These are phyloP conservation scores for Micromussa lordhowensis DNA, from an alignment of 92 coral and sea anemone genomes.

Conservation along the genomic window DNA sequence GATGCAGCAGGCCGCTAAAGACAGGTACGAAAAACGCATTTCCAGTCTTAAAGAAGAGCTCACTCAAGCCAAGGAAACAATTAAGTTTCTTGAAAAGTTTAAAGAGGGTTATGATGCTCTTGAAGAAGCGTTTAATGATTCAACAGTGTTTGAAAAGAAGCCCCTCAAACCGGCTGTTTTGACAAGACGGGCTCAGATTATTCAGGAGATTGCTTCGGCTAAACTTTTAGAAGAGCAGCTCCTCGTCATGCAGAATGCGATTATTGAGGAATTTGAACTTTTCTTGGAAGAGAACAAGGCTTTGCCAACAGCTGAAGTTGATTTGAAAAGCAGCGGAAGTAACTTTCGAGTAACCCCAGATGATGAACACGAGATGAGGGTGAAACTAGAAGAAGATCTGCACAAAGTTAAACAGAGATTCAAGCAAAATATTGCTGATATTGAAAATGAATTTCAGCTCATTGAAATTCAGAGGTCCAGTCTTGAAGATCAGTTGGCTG, in stretches of 20 bases:
- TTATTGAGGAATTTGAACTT: constrained; percentile 89
- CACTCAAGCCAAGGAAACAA: constrained; percentile 64
- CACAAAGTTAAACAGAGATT: constrained; percentile 76
- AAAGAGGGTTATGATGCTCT: constrained; percentile 92
- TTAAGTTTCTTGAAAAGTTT: constrained; percentile 70
- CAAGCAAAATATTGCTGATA: constrained; percentile 81
- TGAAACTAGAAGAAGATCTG: constrained; percentile 51
- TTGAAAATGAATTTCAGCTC: constrained; percentile 87
- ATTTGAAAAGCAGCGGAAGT: constrained; percentile 41
- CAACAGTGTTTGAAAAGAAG: constrained; percentile 65
- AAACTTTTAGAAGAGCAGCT: constrained; percentile 90
- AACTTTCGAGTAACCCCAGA: constrained; percentile 56
- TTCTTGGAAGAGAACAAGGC: constrained; percentile 78
- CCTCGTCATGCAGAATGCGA: constrained; percentile 78
- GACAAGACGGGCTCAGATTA: constrained; percentile 72
- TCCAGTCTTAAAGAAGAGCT: constrained; percentile 82
- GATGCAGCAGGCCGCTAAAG: constrained; percentile 72
- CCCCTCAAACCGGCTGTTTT: constrained; percentile 75
- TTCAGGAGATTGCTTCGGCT: constrained; percentile 90
- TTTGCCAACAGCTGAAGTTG: constrained; percentile 33
- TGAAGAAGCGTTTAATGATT: constrained; percentile 85
- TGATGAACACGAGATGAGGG: constrained; percentile 75
- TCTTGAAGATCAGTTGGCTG: constrained; percentile 79
- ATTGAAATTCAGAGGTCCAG: constrained; percentile 83
- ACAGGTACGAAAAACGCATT: constrained; percentile 70